These are phyloP conservation scores for Theristicus caerulescens DNA, from an alignment of 2,113 vertebrate genomes.

Conservation along the genomic window DNA sequence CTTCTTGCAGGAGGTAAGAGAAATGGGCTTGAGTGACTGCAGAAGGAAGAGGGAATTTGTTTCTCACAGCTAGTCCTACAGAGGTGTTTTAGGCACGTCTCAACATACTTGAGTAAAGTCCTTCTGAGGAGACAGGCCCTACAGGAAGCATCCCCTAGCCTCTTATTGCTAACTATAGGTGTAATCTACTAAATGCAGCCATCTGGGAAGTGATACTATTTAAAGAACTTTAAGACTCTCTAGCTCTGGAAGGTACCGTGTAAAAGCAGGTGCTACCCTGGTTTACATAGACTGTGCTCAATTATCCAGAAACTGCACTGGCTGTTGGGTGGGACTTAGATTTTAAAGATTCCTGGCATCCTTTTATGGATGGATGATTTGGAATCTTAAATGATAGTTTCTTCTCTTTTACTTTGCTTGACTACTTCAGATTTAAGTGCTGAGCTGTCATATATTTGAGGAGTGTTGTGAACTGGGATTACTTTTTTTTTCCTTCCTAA, in stretches of 20 bases:
- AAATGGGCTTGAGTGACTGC: not conserved
- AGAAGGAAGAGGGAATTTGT: not conserved
- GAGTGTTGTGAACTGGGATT: not conserved
- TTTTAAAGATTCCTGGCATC: not conserved
- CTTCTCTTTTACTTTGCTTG: not conserved
- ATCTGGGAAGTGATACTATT: conserved; percentile 18
- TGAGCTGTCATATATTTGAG: not conserved
- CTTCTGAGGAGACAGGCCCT: not conserved
- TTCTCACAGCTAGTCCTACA: not conserved
- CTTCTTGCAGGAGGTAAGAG: not conserved
- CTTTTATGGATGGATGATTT: not conserved
- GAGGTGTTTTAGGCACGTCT: not conserved
- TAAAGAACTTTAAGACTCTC: not conserved
- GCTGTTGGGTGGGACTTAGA: not conserved
- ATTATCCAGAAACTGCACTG: not conserved
- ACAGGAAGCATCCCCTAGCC: not conserved
- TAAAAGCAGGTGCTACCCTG: not conserved
- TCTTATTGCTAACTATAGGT: conserved; percentile 5
- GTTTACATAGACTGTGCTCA: not conserved
- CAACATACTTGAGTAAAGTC: not conserved
- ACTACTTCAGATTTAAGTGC: not conserved
- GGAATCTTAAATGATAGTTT: not conserved
- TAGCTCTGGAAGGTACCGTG: not conserved
- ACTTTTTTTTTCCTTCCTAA: not conserved
- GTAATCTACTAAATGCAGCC: conserved; percentile 2